Evolutionary conservation across 2,113 vertebrate species (phyloP).

Genomic region (Tonatia bakeri): DNA sequence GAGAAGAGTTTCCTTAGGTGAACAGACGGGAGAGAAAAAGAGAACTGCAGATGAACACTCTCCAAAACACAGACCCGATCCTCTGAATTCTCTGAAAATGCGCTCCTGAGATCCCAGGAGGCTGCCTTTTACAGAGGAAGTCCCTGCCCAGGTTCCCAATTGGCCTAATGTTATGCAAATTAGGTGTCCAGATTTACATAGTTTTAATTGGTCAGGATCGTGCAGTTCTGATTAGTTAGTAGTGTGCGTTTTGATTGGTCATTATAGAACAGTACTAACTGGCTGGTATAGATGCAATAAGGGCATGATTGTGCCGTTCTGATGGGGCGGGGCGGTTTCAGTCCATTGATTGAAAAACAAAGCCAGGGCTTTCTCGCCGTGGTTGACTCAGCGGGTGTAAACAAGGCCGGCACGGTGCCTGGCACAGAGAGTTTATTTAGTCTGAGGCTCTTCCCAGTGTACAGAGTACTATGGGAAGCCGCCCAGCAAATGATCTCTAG

Average conservation of each 20-base stretch:
- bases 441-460: not conserved
- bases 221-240: not conserved
- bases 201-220: not conserved
- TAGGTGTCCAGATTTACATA: not conserved
- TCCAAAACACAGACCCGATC: not conserved
- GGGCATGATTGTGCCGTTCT: not conserved
- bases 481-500: not conserved
- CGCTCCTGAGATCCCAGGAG: accelerated
- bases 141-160: not conserved
- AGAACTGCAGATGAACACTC: not conserved
- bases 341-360: too few relatives aligned
- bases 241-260: not conserved
- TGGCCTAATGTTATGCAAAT: not conserved
- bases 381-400: not conserved
- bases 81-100: not conserved
- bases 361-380: too few relatives aligned
- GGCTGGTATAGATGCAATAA: not conserved
- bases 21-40: not conserved
- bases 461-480: not conserved
- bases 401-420: accelerated
- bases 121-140: not conserved
- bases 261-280: not conserved
- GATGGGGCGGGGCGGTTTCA: not conserved
- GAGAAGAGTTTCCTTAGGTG: not conserved
- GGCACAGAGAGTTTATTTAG: accelerated